Percentiles rank a stretch among this genome's conserved stretches.
phyloP scores from a whole-genome alignment of 2,888 invertebrate species.

The Bruchidius siliquastri region DNA sequence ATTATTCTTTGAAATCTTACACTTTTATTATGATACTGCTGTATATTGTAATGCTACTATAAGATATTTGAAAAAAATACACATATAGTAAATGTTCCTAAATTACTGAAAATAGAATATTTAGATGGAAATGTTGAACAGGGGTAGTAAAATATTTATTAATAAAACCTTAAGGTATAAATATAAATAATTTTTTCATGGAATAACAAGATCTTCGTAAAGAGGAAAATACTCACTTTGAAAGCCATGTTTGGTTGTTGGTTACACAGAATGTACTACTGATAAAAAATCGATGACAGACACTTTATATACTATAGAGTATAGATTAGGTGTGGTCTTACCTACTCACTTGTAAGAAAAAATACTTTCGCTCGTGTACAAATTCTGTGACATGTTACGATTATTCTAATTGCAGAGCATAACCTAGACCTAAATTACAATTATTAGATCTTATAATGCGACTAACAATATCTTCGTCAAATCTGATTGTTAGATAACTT shows the following conservation, averaged over 20 bases:
- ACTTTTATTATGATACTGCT: too few relatives aligned
- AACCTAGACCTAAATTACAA: neutral
- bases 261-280: neutral
- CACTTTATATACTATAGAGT: neutral
- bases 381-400: neutral
- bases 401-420: neutral
- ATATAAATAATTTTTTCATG: too few relatives aligned
- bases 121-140: too few relatives aligned
- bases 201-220: neutral
- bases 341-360: neutral
- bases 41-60: too few relatives aligned
- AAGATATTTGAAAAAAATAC: too few relatives aligned
- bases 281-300: neutral
- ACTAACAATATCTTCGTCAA: neutral
- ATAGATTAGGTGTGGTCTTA: neutral
- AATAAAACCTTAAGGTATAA: too few relatives aligned
- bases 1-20: too few relatives aligned
- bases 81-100: too few relatives aligned
- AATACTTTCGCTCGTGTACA: neutral
- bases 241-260: conserved; percentile 20
- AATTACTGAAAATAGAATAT: too few relatives aligned
- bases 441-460: neutral
- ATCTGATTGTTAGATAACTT: neutral
- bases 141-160: too few relatives aligned
- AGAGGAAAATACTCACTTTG: neutral